These are phyloP conservation scores for Drosophila nannoptera DNA, from an alignment of 1,140 invertebrate genomes.

Conservation along the genomic window DNA sequence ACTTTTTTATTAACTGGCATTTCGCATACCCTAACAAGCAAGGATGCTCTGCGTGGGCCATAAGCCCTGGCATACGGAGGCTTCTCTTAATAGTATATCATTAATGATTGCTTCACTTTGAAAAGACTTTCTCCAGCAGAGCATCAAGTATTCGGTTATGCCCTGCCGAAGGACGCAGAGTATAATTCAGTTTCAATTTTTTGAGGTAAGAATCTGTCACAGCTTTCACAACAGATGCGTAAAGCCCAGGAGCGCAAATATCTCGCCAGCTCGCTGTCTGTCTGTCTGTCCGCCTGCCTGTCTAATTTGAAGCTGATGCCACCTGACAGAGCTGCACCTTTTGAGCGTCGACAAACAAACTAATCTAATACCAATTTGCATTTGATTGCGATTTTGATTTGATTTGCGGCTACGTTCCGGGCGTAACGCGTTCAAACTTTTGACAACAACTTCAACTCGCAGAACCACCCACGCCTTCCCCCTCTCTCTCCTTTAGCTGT, in stretches of 20 bases:
- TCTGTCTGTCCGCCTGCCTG: conserved; percentile 19
- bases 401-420: conserved; percentile 43
- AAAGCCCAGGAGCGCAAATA: conserved; percentile 7
- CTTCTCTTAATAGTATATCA: too few relatives aligned
- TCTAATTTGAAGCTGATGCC: conserved; percentile 54
- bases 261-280: not conserved
- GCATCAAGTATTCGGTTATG: not conserved
- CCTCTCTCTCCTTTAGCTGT: too few relatives aligned
- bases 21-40: not conserved
- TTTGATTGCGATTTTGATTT: conserved; percentile 75
- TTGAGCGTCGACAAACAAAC: conserved; percentile 60
- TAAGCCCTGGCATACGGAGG: not conserved
- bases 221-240: conserved; percentile 57
- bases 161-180: conserved; percentile 25
- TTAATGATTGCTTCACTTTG: not conserved
- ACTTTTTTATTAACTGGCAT: conserved; percentile 70
- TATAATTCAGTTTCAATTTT: conserved; percentile 56
- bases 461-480: too few relatives aligned
- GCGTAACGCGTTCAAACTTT: conserved; percentile 54
- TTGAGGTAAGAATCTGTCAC: conserved; percentile 58
- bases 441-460: conserved; percentile 18
- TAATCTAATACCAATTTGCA: conserved; percentile 77
- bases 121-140: not conserved
- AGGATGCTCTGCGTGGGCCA: not conserved
- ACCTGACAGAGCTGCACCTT: conserved; percentile 33